These are phyloP conservation scores for Anguilla pacifica DNA, from an alignment of 2,797 vertebrate genomes.

Conservation along the genomic window DNA sequence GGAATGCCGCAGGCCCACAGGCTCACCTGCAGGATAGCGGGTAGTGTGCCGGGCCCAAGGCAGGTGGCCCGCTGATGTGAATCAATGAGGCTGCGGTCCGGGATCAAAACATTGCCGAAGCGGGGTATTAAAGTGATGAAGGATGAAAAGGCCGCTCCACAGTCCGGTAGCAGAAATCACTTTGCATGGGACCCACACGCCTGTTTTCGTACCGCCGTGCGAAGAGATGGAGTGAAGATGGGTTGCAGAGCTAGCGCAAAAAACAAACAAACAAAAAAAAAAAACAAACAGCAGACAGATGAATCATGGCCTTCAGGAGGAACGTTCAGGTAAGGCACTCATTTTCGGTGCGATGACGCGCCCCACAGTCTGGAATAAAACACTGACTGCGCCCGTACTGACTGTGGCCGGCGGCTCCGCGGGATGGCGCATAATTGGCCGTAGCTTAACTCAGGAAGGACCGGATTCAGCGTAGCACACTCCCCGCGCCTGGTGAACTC, in stretches of 20 bases:
- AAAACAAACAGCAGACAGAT: background rate
- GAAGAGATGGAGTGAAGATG: background rate
- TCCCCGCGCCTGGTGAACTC: background rate
- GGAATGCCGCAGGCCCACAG: background rate
- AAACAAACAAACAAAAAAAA: too few relatives aligned
- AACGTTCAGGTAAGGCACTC: background rate
- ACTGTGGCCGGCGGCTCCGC: background rate
- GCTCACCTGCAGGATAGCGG: background rate
- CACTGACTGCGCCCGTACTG: background rate
- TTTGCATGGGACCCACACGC: background rate
- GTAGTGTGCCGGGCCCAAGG: constrained; percentile 1
- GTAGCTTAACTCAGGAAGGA: background rate
- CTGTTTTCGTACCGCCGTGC: background rate
- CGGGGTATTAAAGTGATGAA: constrained; percentile 10
- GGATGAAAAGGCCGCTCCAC: background rate
- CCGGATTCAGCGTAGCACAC: background rate
- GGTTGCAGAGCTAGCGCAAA: background rate
- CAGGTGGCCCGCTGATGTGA: constrained; percentile 20
- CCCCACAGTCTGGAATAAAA: background rate
- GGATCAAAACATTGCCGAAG: constrained; percentile 15
- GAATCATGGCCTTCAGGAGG: background rate
- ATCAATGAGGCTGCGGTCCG: constrained; percentile 9
- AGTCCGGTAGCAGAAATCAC: background rate
- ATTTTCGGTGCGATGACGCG: background rate
- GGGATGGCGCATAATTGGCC: background rate